Conservation (phyloP, 2,113 vertebrate species). For the Mormyrus iriodes region DNA sequence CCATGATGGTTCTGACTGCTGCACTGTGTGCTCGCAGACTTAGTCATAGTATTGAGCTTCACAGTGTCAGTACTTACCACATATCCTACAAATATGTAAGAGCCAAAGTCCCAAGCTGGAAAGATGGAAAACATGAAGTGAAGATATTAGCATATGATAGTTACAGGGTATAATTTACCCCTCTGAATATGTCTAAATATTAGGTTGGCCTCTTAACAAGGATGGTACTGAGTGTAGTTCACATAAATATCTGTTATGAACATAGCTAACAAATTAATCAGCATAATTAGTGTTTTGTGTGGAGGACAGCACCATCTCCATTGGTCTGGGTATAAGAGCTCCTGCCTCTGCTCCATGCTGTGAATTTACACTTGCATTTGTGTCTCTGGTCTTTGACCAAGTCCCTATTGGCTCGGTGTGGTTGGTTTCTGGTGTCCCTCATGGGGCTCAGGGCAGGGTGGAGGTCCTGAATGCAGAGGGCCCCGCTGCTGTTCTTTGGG, state of each 20-base stretch:
- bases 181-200: not conserved
- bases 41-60: not conserved
- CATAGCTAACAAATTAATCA: not conserved
- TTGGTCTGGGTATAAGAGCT: not conserved
- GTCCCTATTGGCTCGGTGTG: not conserved
- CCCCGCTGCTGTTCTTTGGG: not conserved
- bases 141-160: not conserved
- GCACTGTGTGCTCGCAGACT: not conserved
- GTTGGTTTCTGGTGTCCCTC: not conserved
- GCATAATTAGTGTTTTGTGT: not conserved
- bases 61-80: not conserved
- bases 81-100: not conserved
- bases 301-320: not conserved
- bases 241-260: not conserved
- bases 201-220: not conserved
- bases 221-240: not conserved
- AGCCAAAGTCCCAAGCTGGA: not conserved
- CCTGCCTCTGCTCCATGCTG: not conserved
- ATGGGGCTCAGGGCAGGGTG: not conserved
- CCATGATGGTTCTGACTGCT: constrained; percentile 24
- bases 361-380: not conserved
- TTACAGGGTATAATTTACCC: not conserved
- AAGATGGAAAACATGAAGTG: not conserved
- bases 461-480: not conserved
- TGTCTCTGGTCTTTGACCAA: not conserved